phyloP scores from a whole-genome alignment of 2,113 vertebrate species.

The Nicator chloris region DNA sequence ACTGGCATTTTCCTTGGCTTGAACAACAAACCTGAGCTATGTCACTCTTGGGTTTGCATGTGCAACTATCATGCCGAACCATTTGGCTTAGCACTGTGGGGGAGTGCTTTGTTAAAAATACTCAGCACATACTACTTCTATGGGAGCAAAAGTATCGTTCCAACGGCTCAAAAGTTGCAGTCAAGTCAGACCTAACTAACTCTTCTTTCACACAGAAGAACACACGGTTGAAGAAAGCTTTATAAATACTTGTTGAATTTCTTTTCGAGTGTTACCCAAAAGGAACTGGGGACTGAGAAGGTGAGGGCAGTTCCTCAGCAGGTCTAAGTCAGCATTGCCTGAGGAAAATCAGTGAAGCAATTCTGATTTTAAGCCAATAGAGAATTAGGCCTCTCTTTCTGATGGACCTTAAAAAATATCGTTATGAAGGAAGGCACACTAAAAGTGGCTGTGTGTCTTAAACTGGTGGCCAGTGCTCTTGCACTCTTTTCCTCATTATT shows the following conservation, averaged over 20 bases:
- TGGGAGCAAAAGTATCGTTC: neutral
- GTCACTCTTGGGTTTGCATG: slow-evolving; percentile 6
- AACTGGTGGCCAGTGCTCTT: neutral
- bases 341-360: neutral
- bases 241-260: slow-evolving; percentile 33
- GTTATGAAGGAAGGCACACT: neutral
- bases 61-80: neutral
- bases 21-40: slow-evolving; percentile 28
- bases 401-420: neutral
- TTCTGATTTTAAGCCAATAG: neutral
- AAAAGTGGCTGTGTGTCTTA: neutral
- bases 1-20: slow-evolving; percentile 30
- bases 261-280: neutral
- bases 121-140: neutral
- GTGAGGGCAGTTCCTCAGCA: neutral
- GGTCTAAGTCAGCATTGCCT: neutral
- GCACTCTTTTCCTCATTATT: neutral
- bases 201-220: neutral
- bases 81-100: neutral
- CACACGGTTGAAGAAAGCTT: neutral
- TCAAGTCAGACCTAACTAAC: neutral
- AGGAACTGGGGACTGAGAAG: neutral
- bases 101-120: slow-evolving; percentile 42
- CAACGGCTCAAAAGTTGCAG: neutral
- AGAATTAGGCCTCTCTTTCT: neutral